phyloP scores from a whole-genome alignment of 1,140 invertebrate genomes.

The Danaus melanippus region DNA sequence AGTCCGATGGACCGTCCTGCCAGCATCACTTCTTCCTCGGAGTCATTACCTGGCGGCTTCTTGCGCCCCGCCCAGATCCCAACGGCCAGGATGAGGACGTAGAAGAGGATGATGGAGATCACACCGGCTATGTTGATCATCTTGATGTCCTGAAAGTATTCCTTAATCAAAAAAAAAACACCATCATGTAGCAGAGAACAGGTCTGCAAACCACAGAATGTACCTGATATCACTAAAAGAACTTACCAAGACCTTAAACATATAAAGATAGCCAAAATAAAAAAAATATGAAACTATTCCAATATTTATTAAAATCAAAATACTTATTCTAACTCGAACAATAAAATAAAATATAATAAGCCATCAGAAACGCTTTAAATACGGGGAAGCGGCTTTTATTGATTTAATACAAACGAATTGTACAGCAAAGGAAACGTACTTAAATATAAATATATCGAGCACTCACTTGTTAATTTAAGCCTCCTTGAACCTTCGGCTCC shows the following conservation, averaged over 20 bases:
- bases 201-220: too few species aligned
- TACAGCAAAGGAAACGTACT: slow-evolving; percentile 1
- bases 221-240: too few species aligned
- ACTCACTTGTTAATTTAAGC: slow-evolving; percentile 23
- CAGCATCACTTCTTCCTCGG: slow-evolving; percentile 97
- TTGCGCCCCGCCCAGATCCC: slow-evolving; percentile 97
- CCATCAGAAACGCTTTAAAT: too few species aligned
- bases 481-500: slow-evolving; percentile 1
- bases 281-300: too few species aligned
- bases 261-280: too few species aligned
- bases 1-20: slow-evolving; percentile 96
- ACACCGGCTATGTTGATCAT: slow-evolving; percentile 94
- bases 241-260: too few species aligned
- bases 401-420: slow-evolving; percentile 1
- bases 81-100: slow-evolving; percentile 91
- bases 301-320: too few species aligned
- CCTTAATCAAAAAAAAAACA: background rate
- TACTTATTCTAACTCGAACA: too few species aligned
- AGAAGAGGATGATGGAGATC: slow-evolving; percentile 94
- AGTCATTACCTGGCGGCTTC: slow-evolving; percentile 87
- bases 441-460: background rate
- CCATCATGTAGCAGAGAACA: too few species aligned
- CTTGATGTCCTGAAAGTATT: slow-evolving; percentile 46
- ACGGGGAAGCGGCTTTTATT: too few species aligned
- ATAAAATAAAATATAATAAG: too few species aligned